Evolutionary conservation across 1,140 invertebrate genomes (phyloP), one percentile per base, ranked within the genome.

Genomic region (Danaus melanippus): DNA sequence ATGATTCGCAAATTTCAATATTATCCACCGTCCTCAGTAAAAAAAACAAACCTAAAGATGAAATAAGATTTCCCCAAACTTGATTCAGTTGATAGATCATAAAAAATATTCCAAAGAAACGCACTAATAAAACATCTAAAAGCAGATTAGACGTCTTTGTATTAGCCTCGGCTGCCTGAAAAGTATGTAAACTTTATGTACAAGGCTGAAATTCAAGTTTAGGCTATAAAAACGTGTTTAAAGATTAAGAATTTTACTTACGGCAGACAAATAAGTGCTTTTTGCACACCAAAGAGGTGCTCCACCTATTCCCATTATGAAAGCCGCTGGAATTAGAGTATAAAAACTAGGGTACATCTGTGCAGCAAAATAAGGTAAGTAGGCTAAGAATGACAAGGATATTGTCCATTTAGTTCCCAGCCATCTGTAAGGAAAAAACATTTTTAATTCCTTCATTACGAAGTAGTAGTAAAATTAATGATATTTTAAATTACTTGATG

Each of bases 31-130:
- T 41, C 41, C 9, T 15, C 9, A 44, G 4, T 32, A 32, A 32
- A 15, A 15, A 32, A 50, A 39, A 54, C 76, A 84, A 81, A 92
- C 92, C 91, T 69, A 92, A 88, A 1, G 96, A 98, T 17, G 96
- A 97, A 49, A 98, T 96, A 1, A 97, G 88, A 80, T 98, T 98
- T 2, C 96, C 96, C 94, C 95, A 94, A 32, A 97, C 93, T 84
- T 96, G 94, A 0, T 95, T 93, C 76, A 95, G 91, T 84, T 98
- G 97, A 74, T 97, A 97, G 62, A 97, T 84, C 92, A 96, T 94
- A 84, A 97, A 97, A 86, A 97, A 97, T 4, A 96, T 85, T 0
- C 96, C 95, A 62, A 97, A 95, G 77, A 97, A 96, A 54, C 93
- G 88, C 8, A 93, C 92, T 10, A 96, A 91, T 9, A 95, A 84